phyloP scores from a whole-genome alignment of 2,888 invertebrate species.

The Drosophila anomelani region DNA sequence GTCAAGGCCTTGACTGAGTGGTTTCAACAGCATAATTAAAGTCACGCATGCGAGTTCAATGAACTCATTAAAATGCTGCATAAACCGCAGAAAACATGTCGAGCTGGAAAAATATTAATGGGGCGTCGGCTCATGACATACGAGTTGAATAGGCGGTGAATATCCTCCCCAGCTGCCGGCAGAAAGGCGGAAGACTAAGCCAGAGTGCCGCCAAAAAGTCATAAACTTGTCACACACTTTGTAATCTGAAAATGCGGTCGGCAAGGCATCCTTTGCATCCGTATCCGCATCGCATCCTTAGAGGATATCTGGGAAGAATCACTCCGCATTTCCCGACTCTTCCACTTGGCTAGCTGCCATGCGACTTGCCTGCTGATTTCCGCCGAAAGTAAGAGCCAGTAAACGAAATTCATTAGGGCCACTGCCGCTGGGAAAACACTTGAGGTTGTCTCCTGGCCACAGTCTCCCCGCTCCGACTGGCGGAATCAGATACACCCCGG shows the following conservation, averaged over 20 bases:
- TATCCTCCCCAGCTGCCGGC: background rate
- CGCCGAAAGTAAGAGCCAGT: slow-evolving; percentile 33
- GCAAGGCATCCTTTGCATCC: background rate
- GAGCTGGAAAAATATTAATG: slow-evolving; percentile 38
- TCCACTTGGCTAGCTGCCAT: slow-evolving; percentile 61
- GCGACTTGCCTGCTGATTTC: slow-evolving; percentile 48
- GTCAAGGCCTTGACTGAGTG: slow-evolving; percentile 15
- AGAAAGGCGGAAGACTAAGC: slow-evolving; percentile 26
- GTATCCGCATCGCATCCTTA: slow-evolving; percentile 5
- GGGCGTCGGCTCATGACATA: slow-evolving; percentile 58
- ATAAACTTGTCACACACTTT: slow-evolving; percentile 76
- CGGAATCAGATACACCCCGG: slow-evolving; percentile 3
- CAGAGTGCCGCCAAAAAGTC: slow-evolving; percentile 69
- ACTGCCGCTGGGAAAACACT: slow-evolving; percentile 33
- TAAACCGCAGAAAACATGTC: slow-evolving; percentile 48
- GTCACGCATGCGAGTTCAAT: slow-evolving; percentile 63
- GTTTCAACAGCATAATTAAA: slow-evolving; percentile 41
- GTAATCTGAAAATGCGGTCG: slow-evolving; percentile 61
- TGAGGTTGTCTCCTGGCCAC: slow-evolving; percentile 23
- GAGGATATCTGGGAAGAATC: background rate
- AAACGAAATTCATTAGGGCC: slow-evolving; percentile 45
- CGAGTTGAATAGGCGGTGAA: slow-evolving; percentile 6
- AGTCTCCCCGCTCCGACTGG: background rate
- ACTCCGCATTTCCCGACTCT: slow-evolving; percentile 7
- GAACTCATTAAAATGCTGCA: slow-evolving; percentile 63